Evolutionary conservation across 2,888 invertebrate species (phyloP), one percentile per base, ranked within the genome.

Genomic region (Tetragonisca angustula): DNA sequence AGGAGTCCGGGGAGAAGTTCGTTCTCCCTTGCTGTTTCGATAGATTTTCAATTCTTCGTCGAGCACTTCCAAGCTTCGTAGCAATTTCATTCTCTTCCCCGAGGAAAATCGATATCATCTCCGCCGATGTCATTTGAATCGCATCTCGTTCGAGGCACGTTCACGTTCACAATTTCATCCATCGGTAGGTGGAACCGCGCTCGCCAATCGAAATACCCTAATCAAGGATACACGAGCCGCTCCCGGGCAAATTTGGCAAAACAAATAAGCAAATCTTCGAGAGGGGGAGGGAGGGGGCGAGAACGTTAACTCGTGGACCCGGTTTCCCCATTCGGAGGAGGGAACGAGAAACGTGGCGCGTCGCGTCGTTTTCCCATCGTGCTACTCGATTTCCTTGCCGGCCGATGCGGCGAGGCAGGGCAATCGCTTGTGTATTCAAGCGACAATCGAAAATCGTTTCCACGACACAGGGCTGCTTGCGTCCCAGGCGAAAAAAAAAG

Each of bases 391-490:
- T 64, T 52, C 64, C 74, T 36, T 65, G n/a, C 50, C n/a, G 24
- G 56, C n/a, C 70, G n/a, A 27, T 43, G 43, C 32, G 36, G 27
- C n/a, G 17, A 27, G 17, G 74, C 78, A 62, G n/a, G 17, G 74
- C 78, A 62, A 69, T 76, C 76, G 82, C 54, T 81, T 76, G 75
- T 71, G 76, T 76, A 68, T 82, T 83, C 75, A 67, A 76, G 49
- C 75, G 67, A 65, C 82, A 50, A 76, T 83, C 82, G 82, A 72
- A 83, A 83, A 83, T 83, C 71, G 82, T 76, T 83, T 82, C 56
- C 43, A 21, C 65, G 71, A 59, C 52, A 19, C 61, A 56, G 50
- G 27, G 27, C 52, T 61, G 69, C 49, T 61, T 19, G 78, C 65
- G 80, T 50, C 72, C 49, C 52, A 24, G 24, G 24, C 49, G 27